Evolutionary conservation across 2,888 invertebrate genomes (phyloP).

Genomic region (Stegophylla sp.): DNA sequence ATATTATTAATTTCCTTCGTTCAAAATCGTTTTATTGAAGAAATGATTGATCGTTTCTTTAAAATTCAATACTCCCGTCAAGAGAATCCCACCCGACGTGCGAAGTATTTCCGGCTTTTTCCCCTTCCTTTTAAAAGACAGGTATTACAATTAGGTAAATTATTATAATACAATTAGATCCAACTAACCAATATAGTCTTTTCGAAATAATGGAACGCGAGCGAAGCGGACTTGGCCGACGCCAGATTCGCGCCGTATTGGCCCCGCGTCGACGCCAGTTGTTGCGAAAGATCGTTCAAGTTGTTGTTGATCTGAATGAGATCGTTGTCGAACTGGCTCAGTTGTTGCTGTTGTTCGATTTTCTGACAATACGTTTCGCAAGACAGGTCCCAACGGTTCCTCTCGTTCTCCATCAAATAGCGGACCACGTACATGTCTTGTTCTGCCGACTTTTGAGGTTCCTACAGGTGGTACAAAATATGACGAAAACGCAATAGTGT

Average conservation of each 20-base stretch:
- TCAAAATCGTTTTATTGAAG: no score
- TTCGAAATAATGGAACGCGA: conserved; percentile 78
- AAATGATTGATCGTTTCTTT: no score
- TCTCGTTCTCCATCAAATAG: conserved; percentile 70
- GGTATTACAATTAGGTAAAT: no score
- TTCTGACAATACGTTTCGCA: conserved; percentile 70
- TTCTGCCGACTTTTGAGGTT: conserved; percentile 73
- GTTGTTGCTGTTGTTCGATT: conserved; percentile 72
- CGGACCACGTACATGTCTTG: conserved; percentile 76
- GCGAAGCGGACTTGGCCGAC: conserved; percentile 74
- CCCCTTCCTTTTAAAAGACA: no score
- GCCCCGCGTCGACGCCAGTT: conserved; percentile 71
- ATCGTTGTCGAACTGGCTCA: conserved; percentile 75
- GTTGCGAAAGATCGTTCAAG: conserved; percentile 73
- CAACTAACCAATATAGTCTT: conserved; percentile 76
- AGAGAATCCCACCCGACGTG: no score
- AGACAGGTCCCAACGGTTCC: conserved; percentile 72
- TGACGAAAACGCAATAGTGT: no score
- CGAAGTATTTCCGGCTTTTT: no score
- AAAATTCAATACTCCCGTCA: no score
- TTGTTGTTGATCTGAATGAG: conserved; percentile 75
- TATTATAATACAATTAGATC: not conserved
- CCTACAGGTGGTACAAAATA: no score
- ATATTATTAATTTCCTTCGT: no score
- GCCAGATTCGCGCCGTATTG: conserved; percentile 77